A percentile compares a stretch with the other conserved stretches of the same genome.
Conservation (phyloP, 2,888 invertebrate species). For the Hartigia nigra region DNA sequence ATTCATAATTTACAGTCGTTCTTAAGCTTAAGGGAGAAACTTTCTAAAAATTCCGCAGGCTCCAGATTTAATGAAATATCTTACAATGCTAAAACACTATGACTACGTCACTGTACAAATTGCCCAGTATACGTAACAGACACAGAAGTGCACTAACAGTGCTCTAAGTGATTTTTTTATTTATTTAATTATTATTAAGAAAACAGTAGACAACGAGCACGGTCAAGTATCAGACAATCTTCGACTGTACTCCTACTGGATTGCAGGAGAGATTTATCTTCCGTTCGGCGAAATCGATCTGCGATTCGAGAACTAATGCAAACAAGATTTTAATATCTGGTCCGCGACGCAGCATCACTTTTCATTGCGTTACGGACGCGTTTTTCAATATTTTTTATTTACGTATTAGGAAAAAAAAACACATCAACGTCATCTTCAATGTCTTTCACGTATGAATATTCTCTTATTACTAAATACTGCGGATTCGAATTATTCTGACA, state of each 20-base stretch:
- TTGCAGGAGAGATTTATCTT: not conserved
- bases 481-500: not conserved
- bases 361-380: not conserved
- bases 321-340: not conserved
- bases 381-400: not conserved
- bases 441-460: not conserved
- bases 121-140: not conserved
- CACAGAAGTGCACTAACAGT: not conserved
- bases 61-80: not conserved
- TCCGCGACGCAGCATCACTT: not conserved
- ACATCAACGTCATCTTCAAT: not conserved
- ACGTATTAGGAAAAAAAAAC: not conserved
- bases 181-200: not conserved
- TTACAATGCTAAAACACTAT: not conserved
- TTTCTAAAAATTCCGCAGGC: not conserved
- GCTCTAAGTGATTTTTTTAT: not conserved
- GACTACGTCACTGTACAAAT: not conserved
- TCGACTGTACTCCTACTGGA: not conserved
- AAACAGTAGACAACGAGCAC: not conserved
- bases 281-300: conserved; percentile 25
- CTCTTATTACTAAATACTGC: not conserved
- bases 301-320: conserved; percentile 15
- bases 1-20: not conserved
- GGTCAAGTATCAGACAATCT: not conserved
- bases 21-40: not conserved